Evolutionary conservation across 2,797 vertebrate genomes (phyloP).

Genomic region (Periophthalmus magnuspinnatus): DNA sequence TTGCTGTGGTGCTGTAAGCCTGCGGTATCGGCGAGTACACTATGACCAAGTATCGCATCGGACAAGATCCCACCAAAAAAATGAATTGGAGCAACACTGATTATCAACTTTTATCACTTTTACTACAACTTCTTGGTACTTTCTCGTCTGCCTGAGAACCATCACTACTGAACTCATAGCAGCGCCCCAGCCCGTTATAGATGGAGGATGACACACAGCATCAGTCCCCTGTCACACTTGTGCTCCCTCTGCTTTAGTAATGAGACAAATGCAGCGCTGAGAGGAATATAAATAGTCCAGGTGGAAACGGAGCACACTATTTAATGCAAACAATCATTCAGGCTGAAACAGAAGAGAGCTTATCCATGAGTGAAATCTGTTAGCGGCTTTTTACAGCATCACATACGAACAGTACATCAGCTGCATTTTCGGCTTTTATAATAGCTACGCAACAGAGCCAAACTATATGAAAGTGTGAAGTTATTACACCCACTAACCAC

Average conservation of each 20-base stretch:
- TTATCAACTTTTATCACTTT: too few relatives aligned
- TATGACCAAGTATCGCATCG: too few relatives aligned
- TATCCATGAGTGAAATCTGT: not conserved
- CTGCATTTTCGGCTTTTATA: not conserved
- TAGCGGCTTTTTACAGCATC: not conserved
- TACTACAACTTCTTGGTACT: not conserved
- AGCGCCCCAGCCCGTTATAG: not conserved
- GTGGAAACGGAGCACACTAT: not conserved
- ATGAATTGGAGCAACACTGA: too few relatives aligned
- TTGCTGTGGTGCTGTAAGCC: too few relatives aligned
- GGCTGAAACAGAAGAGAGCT: conserved; percentile 2
- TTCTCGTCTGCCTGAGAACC: not conserved
- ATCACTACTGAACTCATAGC: not conserved
- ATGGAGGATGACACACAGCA: conserved; percentile 47
- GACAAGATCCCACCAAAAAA: too few relatives aligned
- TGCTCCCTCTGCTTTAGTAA: conserved; percentile 52
- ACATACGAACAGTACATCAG: not conserved
- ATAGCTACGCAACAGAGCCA: too few relatives aligned
- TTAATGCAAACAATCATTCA: conserved; percentile 18
- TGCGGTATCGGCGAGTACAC: too few relatives aligned
- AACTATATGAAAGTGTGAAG: too few relatives aligned
- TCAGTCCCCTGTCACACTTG: conserved; percentile 31
- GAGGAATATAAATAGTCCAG: not conserved
- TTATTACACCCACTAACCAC: too few relatives aligned
- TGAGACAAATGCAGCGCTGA: conserved; percentile 52